Conservation (phyloP, 2,113 vertebrate genomes). For the Numenius arquata region DNA sequence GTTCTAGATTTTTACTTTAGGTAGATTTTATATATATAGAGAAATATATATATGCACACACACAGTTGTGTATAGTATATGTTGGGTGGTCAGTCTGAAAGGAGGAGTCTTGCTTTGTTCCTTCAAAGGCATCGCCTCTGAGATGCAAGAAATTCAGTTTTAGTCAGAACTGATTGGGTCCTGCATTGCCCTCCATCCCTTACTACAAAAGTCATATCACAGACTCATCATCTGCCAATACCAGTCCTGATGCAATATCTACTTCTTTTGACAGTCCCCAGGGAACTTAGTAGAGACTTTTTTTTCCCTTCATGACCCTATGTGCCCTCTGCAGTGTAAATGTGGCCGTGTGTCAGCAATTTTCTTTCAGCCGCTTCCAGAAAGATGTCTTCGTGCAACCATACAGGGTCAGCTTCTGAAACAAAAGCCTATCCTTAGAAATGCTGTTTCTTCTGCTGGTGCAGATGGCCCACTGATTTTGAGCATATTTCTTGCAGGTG, state of each 20-base stretch:
- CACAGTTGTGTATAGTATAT: background rate
- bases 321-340: background rate
- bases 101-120: background rate
- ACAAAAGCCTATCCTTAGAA: background rate
- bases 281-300: background rate
- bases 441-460: background rate
- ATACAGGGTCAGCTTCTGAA: background rate
- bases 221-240: background rate
- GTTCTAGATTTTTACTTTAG: background rate
- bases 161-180: background rate
- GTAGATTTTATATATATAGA: background rate
- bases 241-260: background rate
- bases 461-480: background rate
- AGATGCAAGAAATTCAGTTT: background rate
- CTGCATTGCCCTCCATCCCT: background rate
- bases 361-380: background rate
- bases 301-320: background rate
- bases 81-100: background rate
- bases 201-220: background rate
- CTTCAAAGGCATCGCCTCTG: background rate
- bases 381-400: background rate
- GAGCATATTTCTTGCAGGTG: background rate
- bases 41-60: background rate
- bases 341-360: no score
- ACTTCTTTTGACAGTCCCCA: background rate